Conservation (phyloP, 2,113 vertebrate species). For the Rhodinocichla rosea region DNA sequence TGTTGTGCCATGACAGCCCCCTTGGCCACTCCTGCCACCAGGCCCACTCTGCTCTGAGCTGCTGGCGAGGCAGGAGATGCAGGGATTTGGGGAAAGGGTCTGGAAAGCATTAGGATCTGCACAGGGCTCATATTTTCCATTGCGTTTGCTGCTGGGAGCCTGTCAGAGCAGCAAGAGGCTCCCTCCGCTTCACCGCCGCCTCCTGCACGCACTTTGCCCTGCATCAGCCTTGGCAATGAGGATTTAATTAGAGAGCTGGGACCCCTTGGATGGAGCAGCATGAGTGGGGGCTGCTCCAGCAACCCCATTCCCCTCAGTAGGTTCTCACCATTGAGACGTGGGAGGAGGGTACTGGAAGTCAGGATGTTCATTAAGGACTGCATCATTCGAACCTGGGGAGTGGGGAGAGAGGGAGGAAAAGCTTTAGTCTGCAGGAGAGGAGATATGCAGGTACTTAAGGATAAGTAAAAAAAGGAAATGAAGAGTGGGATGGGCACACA, state of each 20-base stretch:
- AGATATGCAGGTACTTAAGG: too few relatives aligned
- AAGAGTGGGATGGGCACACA: rapidly evolving
- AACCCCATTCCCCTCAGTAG: neutral
- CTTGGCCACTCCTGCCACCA: rapidly evolving
- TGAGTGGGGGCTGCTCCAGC: rapidly evolving
- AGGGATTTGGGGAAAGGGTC: neutral
- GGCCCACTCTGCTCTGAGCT: neutral
- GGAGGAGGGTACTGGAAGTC: slow-evolving; percentile 19
- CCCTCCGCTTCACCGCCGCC: rapidly evolving
- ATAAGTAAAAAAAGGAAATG: neutral
- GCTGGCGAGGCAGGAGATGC: neutral
- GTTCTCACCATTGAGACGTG: slow-evolving; percentile 62
- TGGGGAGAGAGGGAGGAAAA: neutral
- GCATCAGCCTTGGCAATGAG: neutral
- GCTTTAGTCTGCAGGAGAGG: neutral
- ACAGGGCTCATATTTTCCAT: neutral
- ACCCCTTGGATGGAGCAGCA: rapidly evolving
- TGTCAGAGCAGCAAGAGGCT: neutral
- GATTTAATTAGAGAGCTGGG: neutral
- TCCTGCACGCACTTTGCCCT: neutral
- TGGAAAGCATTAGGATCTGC: neutral
- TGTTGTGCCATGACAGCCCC: neutral
- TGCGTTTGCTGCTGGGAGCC: neutral
- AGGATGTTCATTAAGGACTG: slow-evolving; percentile 58
- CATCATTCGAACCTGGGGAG: slow-evolving; percentile 28